Base-by-base conservation (phyloP, 2,113 vertebrate genomes). In the Syngnathus scovelli region DNA sequence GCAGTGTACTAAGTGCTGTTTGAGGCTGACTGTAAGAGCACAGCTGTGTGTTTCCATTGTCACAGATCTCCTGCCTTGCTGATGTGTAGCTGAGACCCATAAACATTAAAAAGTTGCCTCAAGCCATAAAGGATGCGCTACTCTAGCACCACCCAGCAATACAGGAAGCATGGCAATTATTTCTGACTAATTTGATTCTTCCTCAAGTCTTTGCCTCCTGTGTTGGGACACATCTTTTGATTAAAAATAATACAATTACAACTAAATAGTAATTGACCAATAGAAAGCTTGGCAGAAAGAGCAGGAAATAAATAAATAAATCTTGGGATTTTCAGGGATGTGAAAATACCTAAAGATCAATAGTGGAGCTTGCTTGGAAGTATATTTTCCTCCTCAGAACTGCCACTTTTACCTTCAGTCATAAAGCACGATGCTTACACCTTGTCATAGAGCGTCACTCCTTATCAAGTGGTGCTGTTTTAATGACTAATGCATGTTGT, bases 391-490 rank as follows among this genome's bases (percentile, higher is more conserved):
- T 62, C 39, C 58, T 52, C 63, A 46, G 62, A 33, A 33, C 64
- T 70, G 69, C 41, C 69, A 54, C 68, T 68, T 78, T 78, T 73
- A 79, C 78, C 62, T 48, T 51, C 54, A 1, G 73, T 82, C 74
- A 56, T 82, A 82, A 84, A 86, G 10, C 76, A 76, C 61, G 33
- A n/a, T 64, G 74, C 79, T 82, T 74, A 70, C 55, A 12, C 12
- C 70, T 62, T 63, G 49, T 75, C 62, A 62, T 69, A 68, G 66
- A 2, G 52, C 44, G 27, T 11, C 77, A 58, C 70, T 73, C 33
- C 54, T 58, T 36, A 58, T 58, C 13, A 58, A 58, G 44, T 16
- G 36, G 23, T 7, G 16, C 55, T 21, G 58, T 38, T 83, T 79
- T 81, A 66, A 77, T 71, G 77, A 78, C 33, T 63, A 23, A 68